Conservation (phyloP, 2,113 vertebrate species). For the Lichenostomus cassidix region DNA sequence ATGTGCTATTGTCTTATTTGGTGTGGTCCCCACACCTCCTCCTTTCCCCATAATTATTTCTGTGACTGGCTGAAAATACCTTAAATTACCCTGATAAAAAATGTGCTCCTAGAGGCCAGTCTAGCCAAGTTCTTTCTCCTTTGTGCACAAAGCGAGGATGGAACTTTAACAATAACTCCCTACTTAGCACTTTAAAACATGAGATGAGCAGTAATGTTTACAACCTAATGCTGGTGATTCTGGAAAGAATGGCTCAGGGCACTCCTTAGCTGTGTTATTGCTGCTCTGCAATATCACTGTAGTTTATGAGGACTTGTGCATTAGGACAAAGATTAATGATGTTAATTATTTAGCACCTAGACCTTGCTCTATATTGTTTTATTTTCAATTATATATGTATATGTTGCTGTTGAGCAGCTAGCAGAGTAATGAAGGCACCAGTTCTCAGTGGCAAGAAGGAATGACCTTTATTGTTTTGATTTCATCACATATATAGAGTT, state of each 20-base stretch:
- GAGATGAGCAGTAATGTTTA: constrained; percentile 20
- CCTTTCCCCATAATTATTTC: background rate
- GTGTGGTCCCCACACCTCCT: background rate
- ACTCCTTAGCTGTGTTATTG: background rate
- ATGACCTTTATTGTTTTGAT: too few species aligned
- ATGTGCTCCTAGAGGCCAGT: background rate
- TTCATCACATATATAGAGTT: too few species aligned
- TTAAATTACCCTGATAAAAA: background rate
- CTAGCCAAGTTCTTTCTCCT: background rate
- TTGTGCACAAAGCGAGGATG: background rate
- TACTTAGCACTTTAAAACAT: background rate
- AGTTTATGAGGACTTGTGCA: background rate
- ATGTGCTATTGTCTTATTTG: background rate
- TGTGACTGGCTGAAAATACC: background rate
- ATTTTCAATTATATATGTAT: background rate
- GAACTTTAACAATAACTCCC: background rate
- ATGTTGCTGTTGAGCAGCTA: too few species aligned
- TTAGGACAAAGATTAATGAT: constrained; percentile 31
- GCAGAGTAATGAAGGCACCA: too few species aligned
- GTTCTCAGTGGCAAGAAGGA: too few species aligned
- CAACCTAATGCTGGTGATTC: background rate
- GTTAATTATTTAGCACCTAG: background rate
- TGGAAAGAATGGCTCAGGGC: constrained; percentile 6
- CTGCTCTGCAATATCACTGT: background rate
- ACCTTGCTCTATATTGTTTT: background rate